Evolutionary conservation across 2,797 vertebrate genomes (phyloP).

Genomic region (Hippocampus kuda): DNA sequence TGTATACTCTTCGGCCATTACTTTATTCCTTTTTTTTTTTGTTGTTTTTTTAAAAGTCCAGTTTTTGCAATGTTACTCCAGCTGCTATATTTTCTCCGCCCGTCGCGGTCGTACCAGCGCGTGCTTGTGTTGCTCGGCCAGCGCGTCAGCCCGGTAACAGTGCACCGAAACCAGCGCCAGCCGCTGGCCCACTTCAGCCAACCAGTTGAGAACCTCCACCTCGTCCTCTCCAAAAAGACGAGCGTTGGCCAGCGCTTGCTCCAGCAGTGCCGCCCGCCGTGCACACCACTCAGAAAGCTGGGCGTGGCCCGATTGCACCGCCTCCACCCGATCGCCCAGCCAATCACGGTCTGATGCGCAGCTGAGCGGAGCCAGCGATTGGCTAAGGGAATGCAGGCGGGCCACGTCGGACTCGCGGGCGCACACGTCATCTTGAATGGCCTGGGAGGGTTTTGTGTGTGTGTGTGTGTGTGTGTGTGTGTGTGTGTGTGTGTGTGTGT

Average conservation of each 20-base stretch:
- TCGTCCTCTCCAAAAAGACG: conserved; percentile 97
- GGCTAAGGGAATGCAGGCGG: conserved; percentile 74
- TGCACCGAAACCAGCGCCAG: conserved; percentile 81
- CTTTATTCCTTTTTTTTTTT: too few relatives aligned
- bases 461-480: conserved; percentile 16
- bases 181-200: conserved; percentile 93
- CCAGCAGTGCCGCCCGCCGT: conserved; percentile 79
- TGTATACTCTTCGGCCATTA: too few relatives aligned
- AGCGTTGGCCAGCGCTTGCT: conserved; percentile 88
- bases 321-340: conserved; percentile 77
- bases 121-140: conserved; percentile 84
- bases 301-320: conserved; percentile 71
- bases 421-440: conserved; percentile 77
- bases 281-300: conserved; percentile 76
- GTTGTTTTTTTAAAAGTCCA: too few relatives aligned
- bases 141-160: conserved; percentile 81
- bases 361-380: conserved; percentile 79
- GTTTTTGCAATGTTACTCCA: too few relatives aligned
- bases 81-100: background rate
- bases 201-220: conserved; percentile 99
- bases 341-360: conserved; percentile 71
- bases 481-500: conserved; percentile 19
- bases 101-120: conserved; percentile 68
- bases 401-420: conserved; percentile 71
- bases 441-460: conserved; percentile 66